phyloP scores from a whole-genome alignment of 2,888 invertebrate species.

The Beris morrisii region DNA sequence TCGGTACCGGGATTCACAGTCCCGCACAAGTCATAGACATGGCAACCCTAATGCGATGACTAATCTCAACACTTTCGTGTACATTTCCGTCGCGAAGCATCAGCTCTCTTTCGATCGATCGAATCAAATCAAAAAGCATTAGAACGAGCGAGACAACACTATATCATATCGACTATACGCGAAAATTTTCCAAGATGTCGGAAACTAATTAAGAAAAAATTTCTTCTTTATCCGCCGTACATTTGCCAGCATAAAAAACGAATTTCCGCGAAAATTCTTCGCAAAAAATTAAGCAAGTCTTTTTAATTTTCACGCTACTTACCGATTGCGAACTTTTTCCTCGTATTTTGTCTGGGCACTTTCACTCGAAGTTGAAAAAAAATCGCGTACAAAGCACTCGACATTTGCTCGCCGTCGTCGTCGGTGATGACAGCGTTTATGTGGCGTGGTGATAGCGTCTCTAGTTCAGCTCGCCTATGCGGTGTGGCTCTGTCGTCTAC shows the following conservation, averaged over 20 bases:
- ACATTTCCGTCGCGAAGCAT: too few relatives aligned
- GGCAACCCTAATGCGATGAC: too few relatives aligned
- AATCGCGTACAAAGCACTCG: conserved; percentile 8
- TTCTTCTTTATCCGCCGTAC: background rate
- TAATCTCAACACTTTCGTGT: too few relatives aligned
- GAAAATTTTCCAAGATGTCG: conserved; percentile 30
- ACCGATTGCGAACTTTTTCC: conserved; percentile 5
- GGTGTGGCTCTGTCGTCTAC: too few relatives aligned
- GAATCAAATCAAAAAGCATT: background rate
- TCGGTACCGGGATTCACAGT: too few relatives aligned
- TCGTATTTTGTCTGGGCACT: conserved; percentile 13
- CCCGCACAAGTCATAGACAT: too few relatives aligned
- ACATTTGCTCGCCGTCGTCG: conserved; percentile 1
- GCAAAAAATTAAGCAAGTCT: background rate
- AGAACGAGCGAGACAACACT: conserved; percentile 4
- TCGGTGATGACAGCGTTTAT: conserved; percentile 1
- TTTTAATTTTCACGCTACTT: conserved; percentile 1
- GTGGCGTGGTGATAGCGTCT: too few relatives aligned
- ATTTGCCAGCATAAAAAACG: background rate
- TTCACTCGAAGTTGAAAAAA: conserved; percentile 12
- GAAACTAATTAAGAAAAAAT: conserved; percentile 1
- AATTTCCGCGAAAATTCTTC: background rate
- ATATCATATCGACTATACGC: background rate
- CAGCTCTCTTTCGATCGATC: too few relatives aligned
- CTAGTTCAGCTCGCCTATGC: too few relatives aligned